Conservation (phyloP, 2,797 vertebrate genomes). For the Schizopygopsis pylzovi region DNA sequence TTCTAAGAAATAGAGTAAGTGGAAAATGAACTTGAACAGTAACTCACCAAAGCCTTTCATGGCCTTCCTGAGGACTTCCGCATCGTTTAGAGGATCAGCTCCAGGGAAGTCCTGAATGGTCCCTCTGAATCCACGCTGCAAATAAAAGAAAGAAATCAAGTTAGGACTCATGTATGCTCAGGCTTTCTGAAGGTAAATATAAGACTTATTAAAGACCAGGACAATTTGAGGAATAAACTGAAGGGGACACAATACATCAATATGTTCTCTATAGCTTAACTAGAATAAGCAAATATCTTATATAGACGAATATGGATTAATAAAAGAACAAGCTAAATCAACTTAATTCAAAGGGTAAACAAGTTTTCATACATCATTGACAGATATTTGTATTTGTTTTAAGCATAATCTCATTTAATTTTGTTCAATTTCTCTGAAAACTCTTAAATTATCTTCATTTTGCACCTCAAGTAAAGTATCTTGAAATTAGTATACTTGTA, state of each 20-base stretch:
- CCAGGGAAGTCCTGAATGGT: conserved; percentile 84
- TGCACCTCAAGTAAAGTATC: neutral
- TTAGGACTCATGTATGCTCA: neutral
- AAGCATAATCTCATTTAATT: neutral
- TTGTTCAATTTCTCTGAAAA: neutral
- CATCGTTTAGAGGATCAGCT: conserved; percentile 91
- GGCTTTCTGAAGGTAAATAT: neutral
- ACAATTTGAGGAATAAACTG: neutral
- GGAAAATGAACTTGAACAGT: conserved; percentile 15
- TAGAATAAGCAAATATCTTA: no score
- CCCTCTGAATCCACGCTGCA: conserved; percentile 86
- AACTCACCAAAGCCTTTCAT: conserved; percentile 97
- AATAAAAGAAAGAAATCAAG: conserved; percentile 46
- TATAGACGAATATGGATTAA: neutral
- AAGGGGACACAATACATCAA: neutral
- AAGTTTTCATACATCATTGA: neutral
- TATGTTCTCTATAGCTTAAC: neutral
- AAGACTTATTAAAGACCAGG: neutral
- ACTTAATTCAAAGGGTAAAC: neutral
- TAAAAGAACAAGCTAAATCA: neutral
- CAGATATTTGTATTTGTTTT: neutral
- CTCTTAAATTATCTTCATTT: neutral
- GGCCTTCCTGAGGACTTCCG: conserved; percentile 94
- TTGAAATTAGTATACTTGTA: neutral
- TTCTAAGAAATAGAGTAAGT: neutral